These are phyloP conservation scores for Nettapus auritus DNA, from an alignment of 2,113 vertebrate genomes.

Conservation along the genomic window DNA sequence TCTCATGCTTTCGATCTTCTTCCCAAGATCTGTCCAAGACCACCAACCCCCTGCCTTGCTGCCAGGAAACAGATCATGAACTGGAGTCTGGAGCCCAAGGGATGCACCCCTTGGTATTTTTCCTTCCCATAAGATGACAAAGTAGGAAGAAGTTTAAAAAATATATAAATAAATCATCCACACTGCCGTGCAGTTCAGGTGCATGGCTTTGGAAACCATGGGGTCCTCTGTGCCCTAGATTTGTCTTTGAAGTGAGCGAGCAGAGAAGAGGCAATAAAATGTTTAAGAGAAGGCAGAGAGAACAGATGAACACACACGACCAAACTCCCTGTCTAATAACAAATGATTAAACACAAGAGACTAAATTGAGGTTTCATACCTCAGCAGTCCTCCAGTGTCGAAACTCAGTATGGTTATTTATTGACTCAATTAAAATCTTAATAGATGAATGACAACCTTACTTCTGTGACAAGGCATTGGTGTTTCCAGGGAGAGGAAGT, in stretches of 20 bases:
- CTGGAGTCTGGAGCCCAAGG: neutral
- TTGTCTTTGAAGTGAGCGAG: neutral
- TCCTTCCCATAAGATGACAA: neutral
- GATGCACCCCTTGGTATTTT: neutral
- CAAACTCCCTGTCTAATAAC: neutral
- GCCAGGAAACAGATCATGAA: neutral
- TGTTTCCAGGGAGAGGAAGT: neutral
- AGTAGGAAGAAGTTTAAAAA: neutral
- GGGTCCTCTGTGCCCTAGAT: neutral
- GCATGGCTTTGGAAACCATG: neutral
- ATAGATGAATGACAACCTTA: neutral
- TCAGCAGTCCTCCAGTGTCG: neutral
- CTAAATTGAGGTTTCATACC: neutral
- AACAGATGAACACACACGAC: neutral
- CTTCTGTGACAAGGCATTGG: neutral
- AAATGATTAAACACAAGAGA: neutral
- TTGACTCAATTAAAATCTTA: neutral
- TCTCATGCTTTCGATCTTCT: neutral
- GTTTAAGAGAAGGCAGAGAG: neutral
- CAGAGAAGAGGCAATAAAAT: neutral
- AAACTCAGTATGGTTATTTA: slow-evolving; percentile 3
- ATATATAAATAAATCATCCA: neutral
- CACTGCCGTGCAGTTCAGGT: neutral
- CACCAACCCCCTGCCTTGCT: neutral
- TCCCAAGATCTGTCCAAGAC: neutral